Evolutionary conservation across 2,113 vertebrate species (phyloP).

Genomic region (Pelmatolapia mariae): DNA sequence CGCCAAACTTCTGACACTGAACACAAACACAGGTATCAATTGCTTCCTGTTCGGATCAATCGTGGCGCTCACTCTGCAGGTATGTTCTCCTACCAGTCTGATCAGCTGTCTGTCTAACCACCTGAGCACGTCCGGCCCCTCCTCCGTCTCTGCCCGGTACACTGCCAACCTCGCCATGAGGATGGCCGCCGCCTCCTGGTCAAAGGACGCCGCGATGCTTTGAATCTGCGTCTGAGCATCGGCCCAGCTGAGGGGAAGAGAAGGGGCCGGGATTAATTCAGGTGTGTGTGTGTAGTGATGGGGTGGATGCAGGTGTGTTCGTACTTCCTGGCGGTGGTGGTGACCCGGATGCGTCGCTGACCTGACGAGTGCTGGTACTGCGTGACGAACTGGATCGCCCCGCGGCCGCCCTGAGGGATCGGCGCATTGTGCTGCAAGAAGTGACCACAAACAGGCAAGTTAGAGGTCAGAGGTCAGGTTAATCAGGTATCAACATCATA

Average conservation of each 20-base stretch:
- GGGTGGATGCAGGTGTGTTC: background rate
- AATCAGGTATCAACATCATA: background rate
- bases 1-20: constrained; percentile 98
- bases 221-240: constrained; percentile 96
- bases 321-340: constrained; percentile 91
- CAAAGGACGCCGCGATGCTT: constrained; percentile 93
- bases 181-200: constrained; percentile 94
- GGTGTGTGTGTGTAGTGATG: background rate
- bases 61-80: background rate
- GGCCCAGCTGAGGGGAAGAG: constrained; percentile 80
- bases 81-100: constrained; percentile 71
- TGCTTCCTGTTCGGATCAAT: background rate
- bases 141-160: constrained; percentile 91
- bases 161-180: constrained; percentile 94
- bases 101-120: constrained; percentile 97
- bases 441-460: background rate
- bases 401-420: constrained; percentile 89
- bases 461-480: background rate
- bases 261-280: background rate
- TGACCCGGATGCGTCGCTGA: constrained; percentile 87
- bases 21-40: background rate
- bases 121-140: constrained; percentile 92
- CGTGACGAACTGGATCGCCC: constrained; percentile 89
- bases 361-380: constrained; percentile 86
- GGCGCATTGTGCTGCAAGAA: constrained; percentile 86